Evolutionary conservation across 2,113 vertebrate species (phyloP).

Genomic region (Chaetodon trifascialis): DNA sequence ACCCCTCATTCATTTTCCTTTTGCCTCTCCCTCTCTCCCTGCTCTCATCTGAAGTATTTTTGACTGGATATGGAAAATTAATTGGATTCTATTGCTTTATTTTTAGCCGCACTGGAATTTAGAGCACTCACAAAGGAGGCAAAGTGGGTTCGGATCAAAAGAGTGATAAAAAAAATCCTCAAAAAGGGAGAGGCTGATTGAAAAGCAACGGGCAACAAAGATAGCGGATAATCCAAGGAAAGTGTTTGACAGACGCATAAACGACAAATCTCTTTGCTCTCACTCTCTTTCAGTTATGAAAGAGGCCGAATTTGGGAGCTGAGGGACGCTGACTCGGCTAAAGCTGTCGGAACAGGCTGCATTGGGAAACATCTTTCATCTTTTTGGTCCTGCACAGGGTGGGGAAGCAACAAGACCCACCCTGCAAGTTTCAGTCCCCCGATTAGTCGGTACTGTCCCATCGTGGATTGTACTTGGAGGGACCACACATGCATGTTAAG

Average conservation of each 20-base stretch:
- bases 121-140: conserved; percentile 32
- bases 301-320: conserved; percentile 34
- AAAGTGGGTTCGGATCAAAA: conserved; percentile 34
- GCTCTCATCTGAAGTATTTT: conserved; percentile 50
- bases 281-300: conserved; percentile 35
- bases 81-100: conserved; percentile 59
- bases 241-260: conserved; percentile 26
- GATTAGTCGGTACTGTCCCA: conserved; percentile 32
- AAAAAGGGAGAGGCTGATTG: conserved; percentile 19
- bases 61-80: conserved; percentile 27
- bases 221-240: conserved; percentile 21
- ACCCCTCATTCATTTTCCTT: conserved; percentile 56
- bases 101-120: conserved; percentile 48
- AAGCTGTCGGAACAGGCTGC: conserved; percentile 47
- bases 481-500: conserved; percentile 14
- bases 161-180: neutral
- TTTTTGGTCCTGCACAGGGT: conserved; percentile 36
- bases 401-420: conserved; percentile 63
- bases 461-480: conserved; percentile 36
- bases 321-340: conserved; percentile 62
- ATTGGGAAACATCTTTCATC: conserved; percentile 28
- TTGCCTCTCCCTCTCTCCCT: conserved; percentile 3
- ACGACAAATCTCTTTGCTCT: conserved; percentile 14
- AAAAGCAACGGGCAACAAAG: conserved; percentile 17
- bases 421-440: conserved; percentile 65